phyloP scores from a whole-genome alignment of 2,888 invertebrate genomes.

The Allacma fusca region DNA sequence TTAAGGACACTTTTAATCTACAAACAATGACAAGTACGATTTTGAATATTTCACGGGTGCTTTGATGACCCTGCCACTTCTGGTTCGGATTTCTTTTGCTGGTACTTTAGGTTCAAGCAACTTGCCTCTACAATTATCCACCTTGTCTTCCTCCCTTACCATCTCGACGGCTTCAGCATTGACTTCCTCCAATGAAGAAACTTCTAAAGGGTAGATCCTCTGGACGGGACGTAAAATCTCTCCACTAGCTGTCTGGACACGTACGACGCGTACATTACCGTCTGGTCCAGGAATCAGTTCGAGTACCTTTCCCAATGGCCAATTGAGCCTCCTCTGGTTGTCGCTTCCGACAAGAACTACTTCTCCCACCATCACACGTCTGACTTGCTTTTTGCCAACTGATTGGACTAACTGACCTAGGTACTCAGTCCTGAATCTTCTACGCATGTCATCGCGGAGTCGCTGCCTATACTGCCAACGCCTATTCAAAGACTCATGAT shows the following conservation, averaged over 20 bases:
- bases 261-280: background rate
- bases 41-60: no score
- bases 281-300: background rate
- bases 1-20: no score
- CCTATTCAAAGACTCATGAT: constrained; percentile 42
- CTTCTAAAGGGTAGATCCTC: no score
- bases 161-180: no score
- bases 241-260: background rate
- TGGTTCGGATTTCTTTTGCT: no score
- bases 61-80: no score
- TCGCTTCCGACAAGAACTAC: constrained; percentile 11
- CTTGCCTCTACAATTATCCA: no score
- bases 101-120: no score
- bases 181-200: no score
- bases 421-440: constrained; percentile 59
- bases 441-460: constrained; percentile 56
- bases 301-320: background rate
- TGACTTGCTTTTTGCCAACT: background rate
- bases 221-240: background rate
- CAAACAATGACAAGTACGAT: no score
- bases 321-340: background rate
- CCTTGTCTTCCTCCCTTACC: no score
- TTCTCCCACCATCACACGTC: background rate
- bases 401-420: constrained; percentile 47
- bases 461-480: constrained; percentile 53